Conservation (phyloP, 2,888 invertebrate species). For the Scaptomyza flava region DNA sequence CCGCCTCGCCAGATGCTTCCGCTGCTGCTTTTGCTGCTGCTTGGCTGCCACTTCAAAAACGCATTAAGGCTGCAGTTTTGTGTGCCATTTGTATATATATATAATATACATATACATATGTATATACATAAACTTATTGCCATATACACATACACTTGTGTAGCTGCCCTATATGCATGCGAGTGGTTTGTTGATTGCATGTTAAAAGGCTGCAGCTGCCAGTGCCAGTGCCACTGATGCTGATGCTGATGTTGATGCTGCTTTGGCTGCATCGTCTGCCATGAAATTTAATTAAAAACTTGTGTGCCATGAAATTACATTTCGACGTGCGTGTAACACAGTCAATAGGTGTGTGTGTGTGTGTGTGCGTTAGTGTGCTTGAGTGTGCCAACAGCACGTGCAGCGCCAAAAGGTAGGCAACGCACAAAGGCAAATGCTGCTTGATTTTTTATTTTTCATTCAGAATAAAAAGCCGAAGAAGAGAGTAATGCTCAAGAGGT, state of each 20-base stretch:
- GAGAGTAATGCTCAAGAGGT: not conserved
- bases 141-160: slow-evolving; percentile 51
- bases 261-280: slow-evolving; percentile 61
- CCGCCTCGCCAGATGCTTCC: slow-evolving; percentile 52
- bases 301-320: slow-evolving; percentile 81
- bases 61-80: slow-evolving; percentile 75
- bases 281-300: slow-evolving; percentile 80
- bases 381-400: slow-evolving; percentile 40
- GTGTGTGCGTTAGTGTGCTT: slow-evolving; percentile 22
- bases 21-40: slow-evolving; percentile 34
- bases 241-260: slow-evolving; percentile 16
- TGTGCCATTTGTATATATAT: slow-evolving; percentile 58
- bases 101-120: slow-evolving; percentile 40
- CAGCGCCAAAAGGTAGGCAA: slow-evolving; percentile 59
- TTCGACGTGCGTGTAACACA: slow-evolving; percentile 64
- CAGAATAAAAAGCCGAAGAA: slow-evolving; percentile 21
- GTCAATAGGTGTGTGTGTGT: slow-evolving; percentile 3
- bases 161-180: slow-evolving; percentile 70
- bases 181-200: slow-evolving; percentile 80
- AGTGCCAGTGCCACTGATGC: slow-evolving; percentile 15
- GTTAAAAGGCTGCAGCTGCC: slow-evolving; percentile 69
- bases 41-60: slow-evolving; percentile 71
- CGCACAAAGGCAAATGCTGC: slow-evolving; percentile 50
- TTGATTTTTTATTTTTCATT: slow-evolving; percentile 56
- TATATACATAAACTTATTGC: slow-evolving; percentile 39